Evolutionary conservation across 2,113 vertebrate species (phyloP).

Genomic region (Amblyopsis rosae): DNA sequence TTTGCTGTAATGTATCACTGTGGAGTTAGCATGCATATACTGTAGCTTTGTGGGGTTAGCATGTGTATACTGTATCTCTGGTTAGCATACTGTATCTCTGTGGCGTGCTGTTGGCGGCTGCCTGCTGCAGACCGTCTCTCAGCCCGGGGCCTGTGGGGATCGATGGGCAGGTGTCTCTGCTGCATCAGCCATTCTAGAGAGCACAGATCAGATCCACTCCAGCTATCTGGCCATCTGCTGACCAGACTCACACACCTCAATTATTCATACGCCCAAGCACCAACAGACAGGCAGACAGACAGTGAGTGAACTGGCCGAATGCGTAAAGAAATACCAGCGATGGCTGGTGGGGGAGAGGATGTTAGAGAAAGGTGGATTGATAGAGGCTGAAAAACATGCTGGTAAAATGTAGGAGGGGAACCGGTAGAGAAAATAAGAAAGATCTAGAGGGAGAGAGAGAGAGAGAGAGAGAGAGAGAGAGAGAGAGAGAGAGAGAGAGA

Average conservation of each 20-base stretch:
- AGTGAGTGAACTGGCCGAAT: slow-evolving; percentile 23
- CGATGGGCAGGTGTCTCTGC: slow-evolving; percentile 62
- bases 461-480: slow-evolving; percentile 1
- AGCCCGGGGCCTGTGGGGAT: slow-evolving; percentile 31
- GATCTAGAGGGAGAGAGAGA: slow-evolving; percentile 3
- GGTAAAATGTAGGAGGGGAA: slow-evolving; percentile 29
- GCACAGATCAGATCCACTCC: slow-evolving; percentile 53
- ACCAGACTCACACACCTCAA: slow-evolving; percentile 68
- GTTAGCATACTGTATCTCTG: not conserved
- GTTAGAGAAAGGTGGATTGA: slow-evolving; percentile 10
- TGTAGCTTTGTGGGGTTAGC: too few relatives aligned
- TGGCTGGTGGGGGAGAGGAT: slow-evolving; percentile 7
- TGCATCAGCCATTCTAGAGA: slow-evolving; percentile 53
- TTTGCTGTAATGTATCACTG: too few relatives aligned
- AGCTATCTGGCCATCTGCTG: slow-evolving; percentile 71
- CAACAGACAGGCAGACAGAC: slow-evolving; percentile 35
- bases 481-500: slow-evolving; percentile 3
- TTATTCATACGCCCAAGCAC: slow-evolving; percentile 64
- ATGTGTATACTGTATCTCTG: not conserved
- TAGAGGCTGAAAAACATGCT: not conserved
- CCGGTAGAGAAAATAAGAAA: not conserved
- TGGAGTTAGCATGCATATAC: too few relatives aligned
- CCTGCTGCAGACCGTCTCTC: not conserved
- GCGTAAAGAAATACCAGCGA: too few relatives aligned
- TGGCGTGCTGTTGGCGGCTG: not conserved